A percentile compares a stretch with the other conserved stretches of the same genome.
Evolutionary conservation across 1,140 invertebrate species (phyloP).

Genomic region (Zaprionus gabonicus): DNA sequence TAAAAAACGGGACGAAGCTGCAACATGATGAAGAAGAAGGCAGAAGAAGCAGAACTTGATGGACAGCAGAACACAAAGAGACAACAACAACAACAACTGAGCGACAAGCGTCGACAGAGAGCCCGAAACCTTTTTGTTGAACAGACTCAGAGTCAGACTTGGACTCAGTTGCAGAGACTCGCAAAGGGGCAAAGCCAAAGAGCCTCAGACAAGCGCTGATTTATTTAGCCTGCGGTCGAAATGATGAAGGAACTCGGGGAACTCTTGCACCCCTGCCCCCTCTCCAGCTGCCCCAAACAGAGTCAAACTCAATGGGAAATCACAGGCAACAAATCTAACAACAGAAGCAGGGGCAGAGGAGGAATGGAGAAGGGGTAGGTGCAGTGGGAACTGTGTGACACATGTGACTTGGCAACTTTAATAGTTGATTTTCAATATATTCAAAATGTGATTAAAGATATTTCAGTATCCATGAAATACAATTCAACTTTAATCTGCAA

Average conservation of each 20-base stretch:
- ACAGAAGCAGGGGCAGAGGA: neutral
- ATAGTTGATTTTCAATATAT: neutral
- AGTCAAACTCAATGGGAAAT: conserved; percentile 2
- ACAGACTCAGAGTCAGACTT: neutral
- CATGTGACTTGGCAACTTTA: neutral
- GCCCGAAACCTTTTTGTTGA: conserved; percentile 21
- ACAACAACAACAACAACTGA: conserved; percentile 17
- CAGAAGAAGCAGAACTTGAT: conserved; percentile 40
- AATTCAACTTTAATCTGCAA: neutral
- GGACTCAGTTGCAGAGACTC: conserved; percentile 6
- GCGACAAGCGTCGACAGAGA: conserved; percentile 46
- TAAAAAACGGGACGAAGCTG: conserved; percentile 43
- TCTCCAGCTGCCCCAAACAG: neutral
- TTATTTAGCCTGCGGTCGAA: conserved; percentile 75
- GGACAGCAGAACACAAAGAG: conserved; percentile 55
- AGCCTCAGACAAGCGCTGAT: conserved; percentile 75
- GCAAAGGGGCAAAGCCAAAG: conserved; percentile 34
- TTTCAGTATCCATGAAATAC: neutral
- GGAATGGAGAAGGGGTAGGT: neutral
- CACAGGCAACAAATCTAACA: conserved; percentile 6
- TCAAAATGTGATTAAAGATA: neutral
- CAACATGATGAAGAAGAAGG: neutral
- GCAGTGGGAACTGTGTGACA: neutral
- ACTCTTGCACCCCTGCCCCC: neutral
- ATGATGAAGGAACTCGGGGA: conserved; percentile 67